A percentile compares a stretch with the other conserved stretches of the same genome.
These are phyloP conservation scores for Maccullochella peelii DNA, from an alignment of 2,113 vertebrate species.

Conservation along the genomic window DNA sequence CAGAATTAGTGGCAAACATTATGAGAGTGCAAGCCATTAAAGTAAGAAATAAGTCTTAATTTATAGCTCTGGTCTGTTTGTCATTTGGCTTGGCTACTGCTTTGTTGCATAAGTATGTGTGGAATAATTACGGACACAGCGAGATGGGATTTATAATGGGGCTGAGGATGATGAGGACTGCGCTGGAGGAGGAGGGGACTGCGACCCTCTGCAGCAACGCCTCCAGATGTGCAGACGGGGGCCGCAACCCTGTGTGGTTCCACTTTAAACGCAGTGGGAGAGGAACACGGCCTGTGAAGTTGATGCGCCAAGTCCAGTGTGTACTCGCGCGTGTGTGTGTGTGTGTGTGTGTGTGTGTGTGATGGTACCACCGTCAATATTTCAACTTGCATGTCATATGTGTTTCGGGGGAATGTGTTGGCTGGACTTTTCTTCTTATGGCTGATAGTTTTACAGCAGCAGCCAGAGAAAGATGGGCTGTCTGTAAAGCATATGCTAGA, in stretches of 20 bases:
- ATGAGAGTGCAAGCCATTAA: slow-evolving; percentile 83
- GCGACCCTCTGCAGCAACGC: slow-evolving; percentile 50
- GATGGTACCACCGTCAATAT: slow-evolving; percentile 59
- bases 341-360: slow-evolving; percentile 32
- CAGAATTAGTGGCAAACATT: slow-evolving; percentile 83
- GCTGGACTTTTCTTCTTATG: slow-evolving; percentile 62
- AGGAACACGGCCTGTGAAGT: slow-evolving; percentile 63
- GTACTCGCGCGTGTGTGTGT: slow-evolving; percentile 24
- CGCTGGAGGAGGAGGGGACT: slow-evolving; percentile 38
- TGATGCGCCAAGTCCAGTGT: slow-evolving; percentile 48
- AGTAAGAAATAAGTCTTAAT: slow-evolving; percentile 81
- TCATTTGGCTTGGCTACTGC: slow-evolving; percentile 86
- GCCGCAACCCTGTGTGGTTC: slow-evolving; percentile 63
- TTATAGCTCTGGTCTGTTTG: slow-evolving; percentile 85
- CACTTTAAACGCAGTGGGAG: slow-evolving; percentile 79
- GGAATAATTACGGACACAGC: slow-evolving; percentile 80
- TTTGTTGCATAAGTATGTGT: slow-evolving; percentile 81
- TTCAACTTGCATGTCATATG: slow-evolving; percentile 65
- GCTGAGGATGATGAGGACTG: slow-evolving; percentile 66
- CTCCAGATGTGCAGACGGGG: slow-evolving; percentile 78
- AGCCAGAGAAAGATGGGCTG: slow-evolving; percentile 68
- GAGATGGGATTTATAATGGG: slow-evolving; percentile 77
- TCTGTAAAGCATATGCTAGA: slow-evolving; percentile 72
- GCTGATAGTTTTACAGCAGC: slow-evolving; percentile 64
- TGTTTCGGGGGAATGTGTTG: slow-evolving; percentile 61